Conservation (phyloP, 2,888 invertebrate genomes). For the Phortica magna region DNA sequence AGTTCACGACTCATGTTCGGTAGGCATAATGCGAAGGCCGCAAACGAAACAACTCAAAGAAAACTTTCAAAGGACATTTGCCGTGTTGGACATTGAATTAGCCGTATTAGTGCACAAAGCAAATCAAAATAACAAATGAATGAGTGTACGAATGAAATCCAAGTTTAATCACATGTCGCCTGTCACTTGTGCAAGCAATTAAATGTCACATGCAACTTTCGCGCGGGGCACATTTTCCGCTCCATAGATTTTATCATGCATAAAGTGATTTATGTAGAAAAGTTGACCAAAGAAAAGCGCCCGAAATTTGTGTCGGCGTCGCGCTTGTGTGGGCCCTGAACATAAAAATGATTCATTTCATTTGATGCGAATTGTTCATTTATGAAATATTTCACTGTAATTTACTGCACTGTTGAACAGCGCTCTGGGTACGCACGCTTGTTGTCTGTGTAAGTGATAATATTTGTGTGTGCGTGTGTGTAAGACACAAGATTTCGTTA, state of each 20-base stretch:
- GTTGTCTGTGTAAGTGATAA: not conserved
- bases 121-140: constrained; percentile 10
- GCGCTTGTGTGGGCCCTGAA: too few species aligned
- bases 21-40: constrained; percentile 43
- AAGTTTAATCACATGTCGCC: constrained; percentile 51
- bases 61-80: not conserved
- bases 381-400: not conserved
- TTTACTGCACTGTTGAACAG: not conserved
- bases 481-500: not conserved
- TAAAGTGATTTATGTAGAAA: constrained; percentile 29
- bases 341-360: not conserved
- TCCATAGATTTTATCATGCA: not conserved
- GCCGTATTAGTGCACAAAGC: not conserved
- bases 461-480: not conserved
- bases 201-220: constrained; percentile 50
- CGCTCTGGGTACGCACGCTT: not conserved
- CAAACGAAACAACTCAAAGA: not conserved
- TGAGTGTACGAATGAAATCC: constrained; percentile 65
- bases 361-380: not conserved
- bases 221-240: not conserved
- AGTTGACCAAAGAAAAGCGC: not conserved
- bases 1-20: constrained; percentile 28
- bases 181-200: constrained; percentile 65
- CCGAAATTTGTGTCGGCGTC: not conserved
- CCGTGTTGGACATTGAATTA: not conserved